Percentiles rank a stretch among this genome's conserved stretches.
phyloP scores from a whole-genome alignment of 2,797 vertebrate genomes.

The Coreius guichenoti region DNA sequence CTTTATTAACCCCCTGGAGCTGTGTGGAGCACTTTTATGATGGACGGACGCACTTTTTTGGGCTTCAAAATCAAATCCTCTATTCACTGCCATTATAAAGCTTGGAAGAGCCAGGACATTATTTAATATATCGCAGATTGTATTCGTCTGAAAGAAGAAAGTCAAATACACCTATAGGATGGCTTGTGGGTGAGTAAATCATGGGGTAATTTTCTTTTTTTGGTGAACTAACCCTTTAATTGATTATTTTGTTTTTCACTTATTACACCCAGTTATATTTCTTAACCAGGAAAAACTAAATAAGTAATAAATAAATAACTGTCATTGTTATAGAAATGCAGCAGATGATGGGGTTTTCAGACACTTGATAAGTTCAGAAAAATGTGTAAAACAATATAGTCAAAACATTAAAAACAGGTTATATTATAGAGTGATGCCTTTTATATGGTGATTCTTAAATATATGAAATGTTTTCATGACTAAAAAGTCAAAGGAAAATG shows the following conservation, averaged over 20 bases:
- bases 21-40: too few species aligned
- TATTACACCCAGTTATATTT: neutral
- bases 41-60: too few species aligned
- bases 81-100: too few species aligned
- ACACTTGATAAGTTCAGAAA: neutral
- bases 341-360: neutral
- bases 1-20: too few species aligned
- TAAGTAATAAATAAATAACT: neutral
- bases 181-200: too few species aligned
- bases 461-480: neutral
- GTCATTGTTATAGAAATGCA: neutral
- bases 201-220: too few species aligned
- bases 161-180: too few species aligned
- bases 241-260: neutral
- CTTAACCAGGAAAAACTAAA: neutral
- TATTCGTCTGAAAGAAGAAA: too few species aligned
- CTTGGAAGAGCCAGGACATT: too few species aligned
- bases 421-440: neutral
- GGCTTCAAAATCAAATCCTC: too few species aligned
- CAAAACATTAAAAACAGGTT: neutral
- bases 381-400: neutral
- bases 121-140: too few species aligned
- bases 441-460: neutral
- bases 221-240: too few species aligned
- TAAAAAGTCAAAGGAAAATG: neutral